Base-by-base conservation (phyloP, 2,888 invertebrate species). In the Acleris sparsana region DNA sequence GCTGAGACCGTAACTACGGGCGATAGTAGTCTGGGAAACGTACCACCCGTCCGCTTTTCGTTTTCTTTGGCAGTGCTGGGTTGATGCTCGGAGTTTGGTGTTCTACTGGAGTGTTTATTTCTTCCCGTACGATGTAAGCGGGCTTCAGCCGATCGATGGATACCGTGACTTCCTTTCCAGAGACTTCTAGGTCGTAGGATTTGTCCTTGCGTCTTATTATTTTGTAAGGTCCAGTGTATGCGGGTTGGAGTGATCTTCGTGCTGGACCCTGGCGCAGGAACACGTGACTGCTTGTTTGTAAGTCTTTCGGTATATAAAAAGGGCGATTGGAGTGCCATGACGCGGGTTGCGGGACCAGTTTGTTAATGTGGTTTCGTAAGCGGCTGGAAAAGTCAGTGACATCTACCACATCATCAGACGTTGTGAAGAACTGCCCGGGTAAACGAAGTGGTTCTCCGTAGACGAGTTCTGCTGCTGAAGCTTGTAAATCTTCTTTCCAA, bases 401-500 rank as follows among this genome's bases (percentile, higher is more conserved):
- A 13, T 51, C 51, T 9, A 22, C 22, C 5, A 16, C 16, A 1
- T 9, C 5, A 11, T 51, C 51, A 13, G 51, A 20, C 1, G 20
- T 17, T 22, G 51, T 17, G 16, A 48, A 48, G 18, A 48, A 48
- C 48, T 48, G 48, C 7, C 48, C 18, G 18, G 48, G 18, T n/a
- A 48, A 17, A 5, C 48, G n/a, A n/a, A 48, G 48, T 48, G 48
- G 18, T 17, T 48, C 48, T 0, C 18, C 48, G 48, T 48, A 48
- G 48, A 44, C 44, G 4, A 44, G n/a, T 48, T 48, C 44, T 44
- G n/a, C 44, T 44, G 44, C 16, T 44, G 44, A 44, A 51, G 51
- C 22, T 43, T 66, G 20, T 1, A 73, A 53, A 25, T 78, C 76
- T 13, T 77, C 74, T 48, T 69, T 70, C 70, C 71, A 75, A 1